Evolutionary conservation across 2,888 invertebrate genomes (phyloP), one percentile per base, ranked within the genome.

Genomic region (Apotomis turbidana): DNA sequence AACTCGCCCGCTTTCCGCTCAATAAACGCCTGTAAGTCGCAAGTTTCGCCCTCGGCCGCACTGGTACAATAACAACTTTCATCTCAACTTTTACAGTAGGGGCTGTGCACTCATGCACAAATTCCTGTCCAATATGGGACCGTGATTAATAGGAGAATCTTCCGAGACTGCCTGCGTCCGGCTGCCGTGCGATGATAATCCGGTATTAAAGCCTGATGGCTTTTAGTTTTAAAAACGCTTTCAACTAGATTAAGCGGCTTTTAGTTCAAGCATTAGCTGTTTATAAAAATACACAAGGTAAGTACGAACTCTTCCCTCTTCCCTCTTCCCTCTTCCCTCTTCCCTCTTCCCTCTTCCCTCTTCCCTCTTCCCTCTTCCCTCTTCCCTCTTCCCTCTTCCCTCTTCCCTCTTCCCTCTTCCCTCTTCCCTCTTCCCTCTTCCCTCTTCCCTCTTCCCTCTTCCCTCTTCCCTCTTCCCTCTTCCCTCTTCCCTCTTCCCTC

Each of bases 61-160:
- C 67, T 59, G 54, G 62, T 63, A 68, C 68, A 72, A 72, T 72
- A 72, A 68, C 72, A 72, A 72, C 72, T 72, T 72, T 59, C 72
- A 52, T 63, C 68, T 27, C 58, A 72, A 72, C 72, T 72, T 72
- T 72, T 68, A 15, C 63, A 62, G 58, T 58, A 27, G 68, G 63
- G 54, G 67, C 62, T 55, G 60, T 71, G 68, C 62, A 58, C 63
- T 68, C 72, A 63, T 68, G 72, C 62, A 68, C 68, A 68, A 46
- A 71, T 71, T 70, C 55, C 52, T 59, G 72, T 63, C 62, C 57
- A 46, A 72, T 68, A 72, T 68, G 58, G 62, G 58, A 54, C 62
- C 57, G 68, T 72, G 68, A 72, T 72, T 68, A 72, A 72, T 68
- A 63, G 62, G 49, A 12, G 58, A 68, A 72, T 68, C 68, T 62